These are phyloP conservation scores for Periplaneta americana DNA, from an alignment of 1,140 invertebrate genomes.

Conservation along the genomic window DNA sequence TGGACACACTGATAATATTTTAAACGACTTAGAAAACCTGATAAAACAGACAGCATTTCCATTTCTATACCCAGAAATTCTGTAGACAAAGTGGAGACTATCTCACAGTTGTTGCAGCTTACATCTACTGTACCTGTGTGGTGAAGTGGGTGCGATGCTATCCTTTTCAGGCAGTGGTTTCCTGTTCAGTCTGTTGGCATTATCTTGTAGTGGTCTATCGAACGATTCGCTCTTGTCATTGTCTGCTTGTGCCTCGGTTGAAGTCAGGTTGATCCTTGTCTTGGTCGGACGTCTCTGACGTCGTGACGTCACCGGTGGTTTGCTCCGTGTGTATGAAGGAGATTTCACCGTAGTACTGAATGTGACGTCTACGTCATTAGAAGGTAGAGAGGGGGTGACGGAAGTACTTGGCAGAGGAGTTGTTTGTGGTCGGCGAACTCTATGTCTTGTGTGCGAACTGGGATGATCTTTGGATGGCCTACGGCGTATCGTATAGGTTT, in stretches of 20 bases:
- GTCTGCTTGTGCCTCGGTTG: neutral
- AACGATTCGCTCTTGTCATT: neutral
- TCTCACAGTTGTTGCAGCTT: too few species aligned
- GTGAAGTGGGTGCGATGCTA: neutral
- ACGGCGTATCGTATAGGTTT: neutral
- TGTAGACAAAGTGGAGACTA: too few species aligned
- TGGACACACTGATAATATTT: too few species aligned
- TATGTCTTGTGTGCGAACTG: neutral
- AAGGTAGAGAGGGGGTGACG: neutral
- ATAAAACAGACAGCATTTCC: too few species aligned
- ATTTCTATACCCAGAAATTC: too few species aligned
- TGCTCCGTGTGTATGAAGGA: neutral
- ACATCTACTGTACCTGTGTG: neutral
- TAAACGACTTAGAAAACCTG: too few species aligned
- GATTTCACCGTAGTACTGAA: neutral
- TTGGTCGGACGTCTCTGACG: neutral
- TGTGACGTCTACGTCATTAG: neutral
- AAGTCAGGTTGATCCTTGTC: neutral
- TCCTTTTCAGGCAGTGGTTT: neutral
- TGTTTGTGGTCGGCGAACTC: neutral
- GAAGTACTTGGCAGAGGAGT: too few species aligned
- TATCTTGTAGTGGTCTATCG: neutral
- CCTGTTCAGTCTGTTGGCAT: slow-evolving; percentile 1
- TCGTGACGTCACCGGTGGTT: neutral
- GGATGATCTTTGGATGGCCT: neutral